Evolutionary conservation across 2,797 vertebrate species (phyloP).

Genomic region (Enteromius paludinosus): DNA sequence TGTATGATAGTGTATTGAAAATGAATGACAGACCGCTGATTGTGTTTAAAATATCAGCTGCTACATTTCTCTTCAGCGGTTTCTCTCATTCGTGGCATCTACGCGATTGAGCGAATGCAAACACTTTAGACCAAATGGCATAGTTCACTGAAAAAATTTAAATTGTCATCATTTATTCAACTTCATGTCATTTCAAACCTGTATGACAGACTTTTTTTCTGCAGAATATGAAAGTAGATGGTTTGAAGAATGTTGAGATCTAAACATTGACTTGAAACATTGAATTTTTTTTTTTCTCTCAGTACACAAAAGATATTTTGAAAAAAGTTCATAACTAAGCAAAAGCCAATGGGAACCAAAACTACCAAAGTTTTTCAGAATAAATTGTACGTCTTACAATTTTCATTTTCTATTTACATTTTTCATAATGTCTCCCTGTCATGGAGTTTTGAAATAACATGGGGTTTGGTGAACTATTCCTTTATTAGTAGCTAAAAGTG

Average conservation of each 20-base stretch:
- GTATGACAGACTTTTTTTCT: not conserved
- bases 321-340: not conserved
- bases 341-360: not conserved
- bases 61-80: not conserved
- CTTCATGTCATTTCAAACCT: not conserved
- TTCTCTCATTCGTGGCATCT: slow-evolving; percentile 6
- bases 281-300: too few species aligned
- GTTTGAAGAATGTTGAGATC: not conserved
- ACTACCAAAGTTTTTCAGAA: not conserved
- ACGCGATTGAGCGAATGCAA: not conserved
- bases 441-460: not conserved
- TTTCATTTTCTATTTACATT: too few species aligned
- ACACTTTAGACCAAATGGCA: not conserved
- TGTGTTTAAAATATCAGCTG: slow-evolving; percentile 27
- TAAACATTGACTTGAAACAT: not conserved
- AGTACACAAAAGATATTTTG: not conserved
- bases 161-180: not conserved
- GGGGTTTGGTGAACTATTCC: too few species aligned
- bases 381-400: not conserved
- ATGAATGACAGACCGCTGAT: slow-evolving; percentile 22
- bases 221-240: not conserved
- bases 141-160: not conserved
- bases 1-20: slow-evolving; percentile 30
- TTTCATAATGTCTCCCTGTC: not conserved
- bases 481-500: not conserved